Percentiles rank a stretch among this genome's conserved stretches.
Conservation (phyloP, 2,113 vertebrate genomes). For the Rhinopomastus cyanomelas region DNA sequence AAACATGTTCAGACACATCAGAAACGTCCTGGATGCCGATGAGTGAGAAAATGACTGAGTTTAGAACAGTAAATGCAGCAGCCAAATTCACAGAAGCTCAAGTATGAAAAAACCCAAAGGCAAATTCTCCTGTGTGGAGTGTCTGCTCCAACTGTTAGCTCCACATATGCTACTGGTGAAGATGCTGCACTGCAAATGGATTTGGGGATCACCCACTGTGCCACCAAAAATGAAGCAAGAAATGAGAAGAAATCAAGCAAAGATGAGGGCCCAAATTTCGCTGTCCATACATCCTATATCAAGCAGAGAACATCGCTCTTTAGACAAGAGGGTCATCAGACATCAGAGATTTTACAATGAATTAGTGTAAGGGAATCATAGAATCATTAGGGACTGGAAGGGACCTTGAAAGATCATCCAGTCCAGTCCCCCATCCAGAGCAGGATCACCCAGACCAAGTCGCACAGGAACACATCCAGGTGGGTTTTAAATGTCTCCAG, state of each 20-base stretch:
- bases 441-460: too few species aligned
- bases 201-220: neutral
- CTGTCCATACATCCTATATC: neutral
- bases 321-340: neutral
- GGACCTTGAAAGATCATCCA: too few species aligned
- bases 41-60: neutral
- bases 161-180: constrained; percentile 29
- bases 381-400: too few species aligned
- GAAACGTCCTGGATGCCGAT: neutral
- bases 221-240: neutral
- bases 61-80: constrained; percentile 19
- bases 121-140: constrained; percentile 43
- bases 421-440: too few species aligned
- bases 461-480: too few species aligned
- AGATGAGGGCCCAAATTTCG: neutral
- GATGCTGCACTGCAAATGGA: constrained; percentile 37
- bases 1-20: neutral
- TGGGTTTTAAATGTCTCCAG: too few species aligned
- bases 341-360: neutral
- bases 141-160: constrained; percentile 54
- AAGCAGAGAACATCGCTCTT: neutral
- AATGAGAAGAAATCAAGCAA: neutral
- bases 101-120: constrained; percentile 47
- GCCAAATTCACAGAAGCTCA: constrained; percentile 50
- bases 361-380: neutral